phyloP scores from a whole-genome alignment of 2,113 vertebrate species.

The Alaudala cheleensis region DNA sequence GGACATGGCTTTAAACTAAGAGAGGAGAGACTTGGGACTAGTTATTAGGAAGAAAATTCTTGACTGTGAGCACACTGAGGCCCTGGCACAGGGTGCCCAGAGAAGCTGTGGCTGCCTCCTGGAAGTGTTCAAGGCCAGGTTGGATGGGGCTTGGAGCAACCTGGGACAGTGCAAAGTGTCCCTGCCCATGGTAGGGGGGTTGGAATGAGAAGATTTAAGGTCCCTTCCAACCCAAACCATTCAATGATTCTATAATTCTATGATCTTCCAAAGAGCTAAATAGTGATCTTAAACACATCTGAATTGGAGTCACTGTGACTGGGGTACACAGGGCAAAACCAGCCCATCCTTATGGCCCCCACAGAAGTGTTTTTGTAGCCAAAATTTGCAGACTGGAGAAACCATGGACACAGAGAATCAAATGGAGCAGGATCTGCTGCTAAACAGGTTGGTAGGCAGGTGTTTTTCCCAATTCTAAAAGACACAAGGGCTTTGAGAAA shows the following conservation, averaged over 20 bases:
- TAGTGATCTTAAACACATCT: neutral
- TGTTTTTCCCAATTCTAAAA: neutral
- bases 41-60: neutral
- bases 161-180: neutral
- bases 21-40: neutral
- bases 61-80: accelerated
- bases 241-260: neutral
- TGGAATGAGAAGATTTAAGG: neutral
- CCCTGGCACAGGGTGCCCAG: neutral
- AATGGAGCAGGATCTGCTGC: neutral
- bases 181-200: neutral
- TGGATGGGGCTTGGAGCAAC: neutral
- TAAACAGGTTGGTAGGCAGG: neutral
- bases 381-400: neutral
- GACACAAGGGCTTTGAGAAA: neutral
- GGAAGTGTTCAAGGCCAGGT: neutral
- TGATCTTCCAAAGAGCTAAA: neutral
- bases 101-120: neutral
- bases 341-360: neutral
- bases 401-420: accelerated
- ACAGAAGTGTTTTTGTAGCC: neutral
- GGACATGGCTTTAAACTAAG: neutral
- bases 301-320: neutral
- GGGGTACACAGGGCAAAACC: neutral
- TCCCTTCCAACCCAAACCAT: neutral